phyloP scores from a whole-genome alignment of 2,797 vertebrate genomes.

The Arnoldichthys spilopterus region DNA sequence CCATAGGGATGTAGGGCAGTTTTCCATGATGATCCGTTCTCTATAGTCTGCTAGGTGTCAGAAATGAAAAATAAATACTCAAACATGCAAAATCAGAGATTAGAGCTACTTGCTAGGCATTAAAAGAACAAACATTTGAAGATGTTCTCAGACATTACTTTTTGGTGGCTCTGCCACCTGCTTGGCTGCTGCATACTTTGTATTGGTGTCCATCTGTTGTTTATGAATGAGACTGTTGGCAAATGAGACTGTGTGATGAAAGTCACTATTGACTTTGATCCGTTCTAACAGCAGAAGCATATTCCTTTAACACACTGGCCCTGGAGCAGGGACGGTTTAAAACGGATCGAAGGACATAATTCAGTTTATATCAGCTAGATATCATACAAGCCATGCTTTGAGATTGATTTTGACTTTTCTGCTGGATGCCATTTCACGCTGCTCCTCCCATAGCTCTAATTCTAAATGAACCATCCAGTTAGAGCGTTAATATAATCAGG shows the following conservation, averaged over 20 bases:
- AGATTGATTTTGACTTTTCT: slow-evolving; percentile 37
- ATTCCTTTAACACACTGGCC: not conserved
- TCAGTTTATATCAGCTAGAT: slow-evolving; percentile 4
- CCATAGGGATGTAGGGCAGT: not conserved
- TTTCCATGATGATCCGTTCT: not conserved
- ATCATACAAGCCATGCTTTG: not conserved
- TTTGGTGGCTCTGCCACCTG: slow-evolving; percentile 1
- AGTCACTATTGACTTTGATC: not conserved
- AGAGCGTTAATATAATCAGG: slow-evolving; percentile 31
- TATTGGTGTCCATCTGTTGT: slow-evolving; percentile 41
- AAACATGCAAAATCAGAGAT: slow-evolving; percentile 14
- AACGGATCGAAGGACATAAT: not conserved
- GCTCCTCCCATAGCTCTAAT: slow-evolving; percentile 20
- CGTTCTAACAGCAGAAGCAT: not conserved
- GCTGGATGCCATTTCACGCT: slow-evolving; percentile 35
- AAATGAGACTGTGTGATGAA: slow-evolving; percentile 1
- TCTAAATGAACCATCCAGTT: slow-evolving; percentile 43
- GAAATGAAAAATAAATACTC: slow-evolving; percentile 34
- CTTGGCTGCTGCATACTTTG: not conserved
- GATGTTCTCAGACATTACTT: slow-evolving; percentile 3
- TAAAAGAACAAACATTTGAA: slow-evolving; percentile 10
- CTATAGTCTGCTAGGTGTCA: not conserved
- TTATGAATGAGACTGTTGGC: not conserved
- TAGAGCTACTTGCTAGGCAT: not conserved
- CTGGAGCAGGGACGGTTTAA: not conserved